Base-by-base conservation (phyloP, 2,797 vertebrate species). In the Benthosema pterotum region DNA sequence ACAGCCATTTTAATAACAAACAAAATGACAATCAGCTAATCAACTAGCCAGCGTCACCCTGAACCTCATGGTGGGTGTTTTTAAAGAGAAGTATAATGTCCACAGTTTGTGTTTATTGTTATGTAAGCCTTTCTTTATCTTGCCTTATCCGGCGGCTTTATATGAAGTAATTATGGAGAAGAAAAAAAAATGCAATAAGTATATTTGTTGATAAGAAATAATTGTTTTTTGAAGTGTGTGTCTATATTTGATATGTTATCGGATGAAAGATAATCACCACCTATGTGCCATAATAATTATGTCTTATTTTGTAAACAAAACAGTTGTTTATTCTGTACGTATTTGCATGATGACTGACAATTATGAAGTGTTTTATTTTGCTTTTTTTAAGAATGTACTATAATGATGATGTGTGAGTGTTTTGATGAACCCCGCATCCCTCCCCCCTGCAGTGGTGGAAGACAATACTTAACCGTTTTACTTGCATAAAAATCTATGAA, bases 281-380 rank as follows among this genome's bases (percentile, higher is more conserved):
- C 87, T 77, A 86, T 87, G 90, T 94, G 85, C 88, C 92, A 90
- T 25, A 25, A 22, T 22, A 22, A 25, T n/a, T 25, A 25, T 91
- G 90, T 90, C 45, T 46, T 75, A 22, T 73, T 85, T 82, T 89
- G 76, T 82, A 89, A 91, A 60, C 52, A 75, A 76, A 32, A 70
- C 67, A 67, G n/a, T 58, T 90, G 86, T 88, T 38, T 93, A 86
- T 92, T 87, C 65, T 80, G 91, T 78, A 67, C 77, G 22, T 25
- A 25, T 25, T n/a, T 92, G 94, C 94, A 95, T 96, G 91, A 89
- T 90, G 90, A 93, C 89, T 90, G 90, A 93, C 89, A 90, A 92
- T 89, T 82, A 93, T 89, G 89, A 88, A 87, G 83, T 89, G 77
- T 88, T 25, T 25, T 25, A 3, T 84, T 79, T 82, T 82, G 80